These are phyloP conservation scores for Gobionotothen gibberifrons DNA, from an alignment of 2,797 vertebrate species.

Conservation along the genomic window DNA sequence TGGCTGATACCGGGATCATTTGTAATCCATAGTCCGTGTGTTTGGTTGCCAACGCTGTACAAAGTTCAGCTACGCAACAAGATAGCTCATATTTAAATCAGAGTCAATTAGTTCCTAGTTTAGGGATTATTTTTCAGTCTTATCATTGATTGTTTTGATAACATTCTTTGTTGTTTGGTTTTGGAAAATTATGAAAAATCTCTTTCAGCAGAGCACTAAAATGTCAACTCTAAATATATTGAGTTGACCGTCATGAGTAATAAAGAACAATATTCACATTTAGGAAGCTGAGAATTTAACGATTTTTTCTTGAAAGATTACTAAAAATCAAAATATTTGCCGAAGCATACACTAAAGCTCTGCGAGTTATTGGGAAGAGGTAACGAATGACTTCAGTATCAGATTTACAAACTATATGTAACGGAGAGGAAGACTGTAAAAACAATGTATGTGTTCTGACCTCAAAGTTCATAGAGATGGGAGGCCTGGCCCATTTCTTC, in stretches of 20 bases:
- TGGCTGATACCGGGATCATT: constrained; percentile 17
- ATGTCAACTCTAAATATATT: no score
- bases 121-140: no score
- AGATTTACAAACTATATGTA: not conserved
- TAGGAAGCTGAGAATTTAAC: no score
- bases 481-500: constrained; percentile 99
- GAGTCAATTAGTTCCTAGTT: not conserved
- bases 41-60: not conserved
- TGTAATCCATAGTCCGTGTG: constrained; percentile 20
- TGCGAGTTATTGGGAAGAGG: not conserved
- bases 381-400: not conserved
- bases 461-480: constrained; percentile 99
- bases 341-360: no score
- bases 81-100: not conserved
- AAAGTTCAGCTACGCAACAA: not conserved
- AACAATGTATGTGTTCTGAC: constrained; percentile 69
- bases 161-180: no score
- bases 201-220: no score
- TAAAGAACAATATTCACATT: no score
- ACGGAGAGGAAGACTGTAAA: not conserved
- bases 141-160: no score
- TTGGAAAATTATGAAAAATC: no score
- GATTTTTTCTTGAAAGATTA: no score
- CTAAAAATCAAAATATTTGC: no score
- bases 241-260: no score